A percentile compares a stretch with the other conserved stretches of the same genome.
Evolutionary conservation across 2,888 invertebrate genomes (phyloP).

Genomic region (Dolomedes plantarius): DNA sequence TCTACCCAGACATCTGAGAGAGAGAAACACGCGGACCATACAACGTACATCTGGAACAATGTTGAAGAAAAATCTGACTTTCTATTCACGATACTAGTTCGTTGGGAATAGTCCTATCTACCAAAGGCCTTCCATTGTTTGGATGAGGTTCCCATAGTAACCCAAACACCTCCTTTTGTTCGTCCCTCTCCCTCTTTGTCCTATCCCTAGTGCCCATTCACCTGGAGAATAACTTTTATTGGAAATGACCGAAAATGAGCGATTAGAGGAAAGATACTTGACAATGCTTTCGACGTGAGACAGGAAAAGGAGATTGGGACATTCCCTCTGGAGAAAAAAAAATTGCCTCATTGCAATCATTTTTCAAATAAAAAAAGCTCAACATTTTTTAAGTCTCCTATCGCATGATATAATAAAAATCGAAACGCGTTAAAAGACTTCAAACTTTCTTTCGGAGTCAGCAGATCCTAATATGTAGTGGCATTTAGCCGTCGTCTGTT

Average conservation of each 20-base stretch:
- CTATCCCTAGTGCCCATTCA: neutral
- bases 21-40: neutral
- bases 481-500: no score
- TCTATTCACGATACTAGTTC: neutral
- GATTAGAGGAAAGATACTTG: neutral
- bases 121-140: neutral
- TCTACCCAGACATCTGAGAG: no score
- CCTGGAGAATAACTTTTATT: neutral
- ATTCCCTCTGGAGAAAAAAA: neutral
- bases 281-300: neutral
- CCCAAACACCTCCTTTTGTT: neutral
- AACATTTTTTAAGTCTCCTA: no score
- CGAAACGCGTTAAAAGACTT: no score
- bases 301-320: neutral
- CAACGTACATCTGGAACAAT: neutral
- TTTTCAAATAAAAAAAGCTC: no score
- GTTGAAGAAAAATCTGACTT: neutral
- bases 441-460: no score
- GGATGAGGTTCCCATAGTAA: neutral
- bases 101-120: neutral
- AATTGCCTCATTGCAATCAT: no score
- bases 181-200: neutral
- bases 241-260: neutral
- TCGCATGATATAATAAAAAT: no score
- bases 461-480: no score